phyloP scores from a whole-genome alignment of 2,888 invertebrate genomes.

The Volucella bombylans region DNA sequence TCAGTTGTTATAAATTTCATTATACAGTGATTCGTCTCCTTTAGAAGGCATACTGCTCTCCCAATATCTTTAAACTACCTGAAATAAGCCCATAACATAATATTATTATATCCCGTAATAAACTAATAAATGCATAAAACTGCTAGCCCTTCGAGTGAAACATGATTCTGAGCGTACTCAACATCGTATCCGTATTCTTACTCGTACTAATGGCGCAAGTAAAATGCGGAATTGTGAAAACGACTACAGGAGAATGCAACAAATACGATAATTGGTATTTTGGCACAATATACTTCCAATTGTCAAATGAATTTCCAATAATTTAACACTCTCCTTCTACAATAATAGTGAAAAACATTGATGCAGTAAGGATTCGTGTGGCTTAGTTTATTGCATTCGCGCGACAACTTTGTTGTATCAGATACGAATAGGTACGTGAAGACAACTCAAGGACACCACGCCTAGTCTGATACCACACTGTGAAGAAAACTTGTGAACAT shows the following conservation, averaged over 20 bases:
- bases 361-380: slow-evolving; percentile 64
- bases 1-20: slow-evolving; percentile 15
- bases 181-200: neutral
- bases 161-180: neutral
- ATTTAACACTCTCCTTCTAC: slow-evolving; percentile 55
- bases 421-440: slow-evolving; percentile 2
- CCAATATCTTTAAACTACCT: slow-evolving; percentile 25
- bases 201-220: slow-evolving; percentile 5
- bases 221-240: slow-evolving; percentile 60
- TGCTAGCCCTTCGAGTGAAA: slow-evolving; percentile 60
- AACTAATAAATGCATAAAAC: slow-evolving; percentile 71
- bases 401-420: slow-evolving; percentile 50
- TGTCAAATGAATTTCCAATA: slow-evolving; percentile 68
- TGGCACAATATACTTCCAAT: slow-evolving; percentile 68
- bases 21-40: neutral
- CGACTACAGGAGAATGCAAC: slow-evolving; percentile 40
- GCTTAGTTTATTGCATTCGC: slow-evolving; percentile 69
- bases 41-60: neutral
- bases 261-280: slow-evolving; percentile 46
- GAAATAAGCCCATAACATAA: slow-evolving; percentile 39
- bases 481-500: slow-evolving; percentile 80
- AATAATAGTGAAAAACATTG: neutral
- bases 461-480: slow-evolving; percentile 76
- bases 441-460: slow-evolving; percentile 56
- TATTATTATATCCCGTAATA: slow-evolving; percentile 58